Evolutionary conservation across 2,797 vertebrate genomes (phyloP), one percentile per base, ranked within the genome.

Genomic region (Scolopax bukidnonensis): DNA sequence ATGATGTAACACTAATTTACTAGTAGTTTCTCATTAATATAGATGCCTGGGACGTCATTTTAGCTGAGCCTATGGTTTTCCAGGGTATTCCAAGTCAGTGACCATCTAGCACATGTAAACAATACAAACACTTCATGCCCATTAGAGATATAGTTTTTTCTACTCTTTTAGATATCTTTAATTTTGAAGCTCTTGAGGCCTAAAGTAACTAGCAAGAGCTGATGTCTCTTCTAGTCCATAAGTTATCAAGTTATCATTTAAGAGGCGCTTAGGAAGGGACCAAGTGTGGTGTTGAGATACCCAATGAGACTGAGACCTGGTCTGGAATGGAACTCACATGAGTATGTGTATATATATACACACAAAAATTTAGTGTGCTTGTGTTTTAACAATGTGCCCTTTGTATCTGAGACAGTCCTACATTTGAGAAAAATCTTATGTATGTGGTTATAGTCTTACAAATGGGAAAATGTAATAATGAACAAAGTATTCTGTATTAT

Each of bases 311-410:
- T 56, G 57, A 6, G 1, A 48, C 6, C 20, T 19, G 16, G 24
- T 33, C 17, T 87, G 28, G 25, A 57, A 33, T 0, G 0, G 36
- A 74, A 33, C 12, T 71, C 6, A 3, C 2, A 4, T 47, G 11
- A 25, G 4, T 59, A 3, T n/a, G 9, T 38, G 3, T 33, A 8
- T 36, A 6, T 16, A 33, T 38, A 20, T 24, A 9, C 25, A 11
- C 10, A 15, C 2, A 54, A 32, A 73, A 71, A 38, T 56, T 25
- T 51, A 64, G 20, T 5, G 11, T 24, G 9, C 16, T n/a, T 73
- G 16, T 64, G 14, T 57, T 93, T 68, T 47, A 57, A 25, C 20
- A 41, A 7, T 2, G 11, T 56, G 9, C 6, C 1, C 4, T 50
- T 92, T 33, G 9, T 51, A 30, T 53, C 41, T 78, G 45, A 68